Evolutionary conservation across 1,140 invertebrate genomes (phyloP).

Genomic region (Phocides pigmalion): DNA sequence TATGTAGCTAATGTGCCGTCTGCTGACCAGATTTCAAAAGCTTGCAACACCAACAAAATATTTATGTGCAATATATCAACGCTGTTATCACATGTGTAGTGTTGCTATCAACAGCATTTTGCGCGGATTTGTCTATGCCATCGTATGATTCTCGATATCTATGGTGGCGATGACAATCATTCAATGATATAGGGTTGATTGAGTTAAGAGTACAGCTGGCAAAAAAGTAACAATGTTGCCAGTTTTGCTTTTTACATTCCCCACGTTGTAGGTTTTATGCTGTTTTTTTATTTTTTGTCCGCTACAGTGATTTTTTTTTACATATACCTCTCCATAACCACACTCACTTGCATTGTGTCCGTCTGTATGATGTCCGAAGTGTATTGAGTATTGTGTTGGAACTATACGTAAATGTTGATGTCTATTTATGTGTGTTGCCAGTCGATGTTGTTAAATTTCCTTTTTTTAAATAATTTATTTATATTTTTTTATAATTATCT

Average conservation of each 20-base stretch:
- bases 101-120: neutral
- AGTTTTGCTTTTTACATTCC: neutral
- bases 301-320: constrained; percentile 73
- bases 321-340: constrained; percentile 64
- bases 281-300: constrained; percentile 39
- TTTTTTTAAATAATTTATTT: constrained; percentile 18
- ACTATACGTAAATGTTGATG: constrained; percentile 40
- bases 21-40: constrained; percentile 54
- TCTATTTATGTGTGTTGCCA: constrained; percentile 41
- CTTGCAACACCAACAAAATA: constrained; percentile 10
- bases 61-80: constrained; percentile 7
- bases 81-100: neutral
- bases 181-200: neutral
- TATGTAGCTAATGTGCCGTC: constrained; percentile 33
- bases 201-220: neutral
- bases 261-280: constrained; percentile 24
- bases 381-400: constrained; percentile 35
- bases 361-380: constrained; percentile 46
- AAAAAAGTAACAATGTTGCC: neutral
- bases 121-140: constrained; percentile 57
- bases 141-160: constrained; percentile 67
- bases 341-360: constrained; percentile 81
- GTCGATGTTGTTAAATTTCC: constrained; percentile 37
- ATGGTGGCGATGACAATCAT: constrained; percentile 51
- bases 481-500: constrained; percentile 27